Evolutionary conservation across 2,113 vertebrate species (phyloP).

Genomic region (Vanacampus margaritifer): DNA sequence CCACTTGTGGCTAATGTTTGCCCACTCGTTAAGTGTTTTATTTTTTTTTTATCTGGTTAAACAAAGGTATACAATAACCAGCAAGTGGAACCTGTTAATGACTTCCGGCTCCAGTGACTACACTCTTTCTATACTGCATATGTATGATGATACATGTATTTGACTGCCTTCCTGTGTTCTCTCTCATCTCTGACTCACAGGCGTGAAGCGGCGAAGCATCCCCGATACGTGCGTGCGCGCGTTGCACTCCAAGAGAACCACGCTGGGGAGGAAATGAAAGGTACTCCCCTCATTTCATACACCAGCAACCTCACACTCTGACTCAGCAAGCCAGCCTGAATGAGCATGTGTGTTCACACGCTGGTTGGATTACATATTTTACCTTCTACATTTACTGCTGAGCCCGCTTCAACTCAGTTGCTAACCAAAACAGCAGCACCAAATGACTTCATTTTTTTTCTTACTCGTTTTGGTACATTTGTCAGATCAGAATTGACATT

Average conservation of each 20-base stretch:
- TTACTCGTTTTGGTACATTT: no score
- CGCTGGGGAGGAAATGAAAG: constrained; percentile 64
- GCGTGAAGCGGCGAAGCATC: constrained; percentile 40
- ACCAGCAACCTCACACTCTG: constrained; percentile 62
- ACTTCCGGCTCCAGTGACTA: constrained; percentile 30
- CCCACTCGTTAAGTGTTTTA: not conserved
- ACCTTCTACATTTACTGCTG: constrained; percentile 36
- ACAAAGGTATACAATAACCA: no score
- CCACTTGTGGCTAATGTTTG: constrained; percentile 7
- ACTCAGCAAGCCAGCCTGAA: constrained; percentile 58
- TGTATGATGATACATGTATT: constrained; percentile 23
- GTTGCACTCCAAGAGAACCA: constrained; percentile 29
- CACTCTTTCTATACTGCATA: constrained; percentile 17
- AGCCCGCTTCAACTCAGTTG: constrained; percentile 30
- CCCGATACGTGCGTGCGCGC: constrained; percentile 15
- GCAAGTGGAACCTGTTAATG: constrained; percentile 2
- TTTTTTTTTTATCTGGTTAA: no score
- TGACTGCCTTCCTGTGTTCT: constrained; percentile 68
- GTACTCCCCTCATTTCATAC: constrained; percentile 71
- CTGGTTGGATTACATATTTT: constrained; percentile 17
- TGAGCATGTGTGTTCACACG: constrained; percentile 17
- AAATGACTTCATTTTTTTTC: not conserved
- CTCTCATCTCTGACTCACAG: constrained; percentile 62
- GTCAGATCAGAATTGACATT: no score
- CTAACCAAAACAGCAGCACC: constrained; percentile 15